phyloP scores from a whole-genome alignment of 92 coral and sea anemone species.

The Siderastrea radians region DNA sequence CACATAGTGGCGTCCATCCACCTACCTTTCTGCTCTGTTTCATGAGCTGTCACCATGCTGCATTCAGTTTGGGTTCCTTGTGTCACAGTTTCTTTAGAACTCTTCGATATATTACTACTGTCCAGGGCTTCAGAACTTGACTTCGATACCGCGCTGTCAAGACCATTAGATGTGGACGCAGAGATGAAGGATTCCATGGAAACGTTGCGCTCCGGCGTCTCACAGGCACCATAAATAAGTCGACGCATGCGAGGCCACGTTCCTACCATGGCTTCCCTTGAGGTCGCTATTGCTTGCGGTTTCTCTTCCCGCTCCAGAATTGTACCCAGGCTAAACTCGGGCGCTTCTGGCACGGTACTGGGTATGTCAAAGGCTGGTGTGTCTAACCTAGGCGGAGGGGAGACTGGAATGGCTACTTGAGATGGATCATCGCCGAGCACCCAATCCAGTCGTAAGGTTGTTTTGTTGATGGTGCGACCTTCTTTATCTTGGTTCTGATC shows the following conservation, averaged over 20 bases:
- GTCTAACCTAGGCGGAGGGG: constrained; percentile 5
- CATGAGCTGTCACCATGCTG: neutral
- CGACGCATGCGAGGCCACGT: constrained; percentile 38
- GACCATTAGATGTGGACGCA: constrained; percentile 3
- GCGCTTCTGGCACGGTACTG: constrained; percentile 8
- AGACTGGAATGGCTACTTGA: constrained; percentile 31
- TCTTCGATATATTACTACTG: neutral
- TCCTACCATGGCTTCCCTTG: neutral
- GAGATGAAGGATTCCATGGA: neutral
- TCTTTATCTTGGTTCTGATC: neutral
- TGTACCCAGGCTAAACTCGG: neutral
- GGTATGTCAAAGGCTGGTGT: constrained; percentile 8
- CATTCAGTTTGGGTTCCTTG: constrained; percentile 28
- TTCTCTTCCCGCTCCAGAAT: neutral
- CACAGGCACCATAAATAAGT: neutral
- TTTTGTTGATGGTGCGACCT: neutral
- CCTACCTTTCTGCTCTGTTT: constrained; percentile 6
- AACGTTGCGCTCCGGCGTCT: neutral
- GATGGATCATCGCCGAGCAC: constrained; percentile 48
- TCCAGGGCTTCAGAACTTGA: constrained; percentile 1
- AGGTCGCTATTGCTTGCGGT: neutral
- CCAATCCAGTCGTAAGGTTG: constrained; percentile 40
- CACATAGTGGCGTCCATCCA: too few relatives aligned
- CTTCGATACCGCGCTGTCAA: neutral
- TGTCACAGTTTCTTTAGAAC: neutral